phyloP scores from a whole-genome alignment of 1,140 invertebrate genomes.

The Drosophila ambigua region DNA sequence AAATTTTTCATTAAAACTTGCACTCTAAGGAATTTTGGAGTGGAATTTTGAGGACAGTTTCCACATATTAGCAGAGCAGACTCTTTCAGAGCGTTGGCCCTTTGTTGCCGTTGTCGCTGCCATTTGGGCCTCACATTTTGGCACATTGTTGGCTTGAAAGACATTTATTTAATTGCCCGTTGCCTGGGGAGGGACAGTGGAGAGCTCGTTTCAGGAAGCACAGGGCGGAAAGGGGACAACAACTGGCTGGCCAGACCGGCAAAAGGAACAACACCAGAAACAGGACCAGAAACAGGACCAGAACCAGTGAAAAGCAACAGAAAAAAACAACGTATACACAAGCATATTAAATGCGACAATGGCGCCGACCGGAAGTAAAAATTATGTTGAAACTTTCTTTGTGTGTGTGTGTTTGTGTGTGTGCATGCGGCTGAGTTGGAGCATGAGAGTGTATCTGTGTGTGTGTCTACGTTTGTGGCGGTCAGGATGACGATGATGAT shows the following conservation, averaged over 20 bases:
- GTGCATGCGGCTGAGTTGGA: constrained; percentile 11
- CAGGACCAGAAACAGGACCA: constrained; percentile 25
- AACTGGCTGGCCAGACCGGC: constrained; percentile 21
- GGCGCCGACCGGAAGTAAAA: constrained; percentile 75
- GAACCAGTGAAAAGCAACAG: constrained; percentile 5
- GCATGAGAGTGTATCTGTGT: constrained; percentile 44
- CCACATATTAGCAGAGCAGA: constrained; percentile 40
- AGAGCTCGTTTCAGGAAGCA: constrained; percentile 59
- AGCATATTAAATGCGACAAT: constrained; percentile 70
- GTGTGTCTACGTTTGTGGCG: constrained; percentile 3
- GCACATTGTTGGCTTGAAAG: constrained; percentile 47
- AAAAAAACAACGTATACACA: constrained; percentile 10
- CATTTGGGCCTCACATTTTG: constrained; percentile 34
- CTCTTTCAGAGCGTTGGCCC: constrained; percentile 7
- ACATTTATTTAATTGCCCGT: constrained; percentile 65
- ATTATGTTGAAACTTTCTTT: constrained; percentile 71
- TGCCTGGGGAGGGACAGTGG: constrained; percentile 52
- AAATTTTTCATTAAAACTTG: too few species aligned
- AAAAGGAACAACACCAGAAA: constrained; percentile 39
- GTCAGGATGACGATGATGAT: constrained; percentile 40
- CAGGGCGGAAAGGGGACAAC: constrained; percentile 10
- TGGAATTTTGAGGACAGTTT: not conserved
- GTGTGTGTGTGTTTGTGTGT: constrained; percentile 5
- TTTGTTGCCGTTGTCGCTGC: constrained; percentile 29
- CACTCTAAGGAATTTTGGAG: too few species aligned